Base-by-base conservation (phyloP, 2,888 invertebrate species). In the Melanostoma scalare region DNA sequence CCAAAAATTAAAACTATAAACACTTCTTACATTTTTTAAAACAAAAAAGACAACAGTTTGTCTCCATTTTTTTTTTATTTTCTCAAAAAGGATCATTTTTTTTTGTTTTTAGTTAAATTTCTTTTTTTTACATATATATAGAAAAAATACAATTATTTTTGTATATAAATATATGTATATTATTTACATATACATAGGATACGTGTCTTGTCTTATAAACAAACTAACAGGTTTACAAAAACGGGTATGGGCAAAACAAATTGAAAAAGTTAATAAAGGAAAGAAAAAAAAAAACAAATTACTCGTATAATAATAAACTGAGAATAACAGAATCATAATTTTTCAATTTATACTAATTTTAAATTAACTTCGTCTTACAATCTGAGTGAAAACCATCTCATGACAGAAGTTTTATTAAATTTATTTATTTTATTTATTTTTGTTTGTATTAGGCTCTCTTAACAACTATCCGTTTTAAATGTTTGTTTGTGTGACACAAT, bases 121-220 rank as follows among this genome's bases (percentile, higher is more conserved):
- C 61, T 44, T 61, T 63, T 73, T 77, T 77, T 72, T 77, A 77
- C 82, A 82, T 82, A 82, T 82, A 81, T 77, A 82, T 82, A 82
- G 82, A 82, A 82, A 82, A 82, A 82, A 82, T 82, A 82, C 82
- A 75, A 71, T 75, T 33, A 40, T 58, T 73, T 46, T 77, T 82
- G 58, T 78, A 72, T 76, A 77, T 77, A 82, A 63, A 77, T 73
- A 77, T 73, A 82, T 82, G 77, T 77, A 82, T 82, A 82, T 78
- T 77, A 82, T 82, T 63, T 82, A 77, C 82, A 82, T 82, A 82
- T 73, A 77, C 73, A 74, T 76, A 76, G 77, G 77, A 82, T 69
- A 77, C 72, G 50, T 72, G 60, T 60, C 42, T 56, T 61, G 38
- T 73, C 77, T 53, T 77, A 77, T 63, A 82, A 73, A 78, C 68